Conservation (phyloP, 2,888 invertebrate species). For the Muschampia plurimacula region DNA sequence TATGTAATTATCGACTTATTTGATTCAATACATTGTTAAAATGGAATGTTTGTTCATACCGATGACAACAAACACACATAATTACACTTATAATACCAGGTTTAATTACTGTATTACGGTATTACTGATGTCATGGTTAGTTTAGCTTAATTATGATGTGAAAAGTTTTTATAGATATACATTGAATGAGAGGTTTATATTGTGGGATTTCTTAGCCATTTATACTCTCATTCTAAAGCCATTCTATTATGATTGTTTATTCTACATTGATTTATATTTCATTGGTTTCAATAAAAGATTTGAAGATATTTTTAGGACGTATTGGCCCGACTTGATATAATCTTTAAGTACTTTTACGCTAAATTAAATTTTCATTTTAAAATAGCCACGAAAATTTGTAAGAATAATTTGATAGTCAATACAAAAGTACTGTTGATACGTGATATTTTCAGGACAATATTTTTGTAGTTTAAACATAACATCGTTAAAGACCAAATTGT, state of each 20-base stretch:
- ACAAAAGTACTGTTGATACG: too few species aligned
- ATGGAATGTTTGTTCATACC: not conserved
- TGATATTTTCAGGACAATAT: too few species aligned
- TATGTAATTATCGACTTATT: not conserved
- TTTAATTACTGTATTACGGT: slow-evolving; percentile 10
- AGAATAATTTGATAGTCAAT: too few species aligned
- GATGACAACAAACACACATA: not conserved
- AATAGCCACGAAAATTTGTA: too few species aligned
- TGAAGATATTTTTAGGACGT: not conserved
- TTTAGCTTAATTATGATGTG: not conserved
- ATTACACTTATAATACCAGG: not conserved
- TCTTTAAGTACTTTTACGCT: too few species aligned
- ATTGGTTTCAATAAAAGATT: not conserved
- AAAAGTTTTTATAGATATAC: not conserved
- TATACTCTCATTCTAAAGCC: too few species aligned
- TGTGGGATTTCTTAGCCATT: too few species aligned
- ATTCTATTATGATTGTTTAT: too few species aligned
- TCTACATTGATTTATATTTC: not conserved
- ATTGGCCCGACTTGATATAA: too few species aligned
- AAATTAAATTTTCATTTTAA: too few species aligned
- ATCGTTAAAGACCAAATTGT: slow-evolving; percentile 13
- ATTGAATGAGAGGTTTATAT: not conserved
- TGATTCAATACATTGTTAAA: not conserved
- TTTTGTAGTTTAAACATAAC: not conserved
- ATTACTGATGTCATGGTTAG: slow-evolving; percentile 11